Evolutionary conservation across 2,113 vertebrate genomes (phyloP).

Genomic region (Cervus canadensis): DNA sequence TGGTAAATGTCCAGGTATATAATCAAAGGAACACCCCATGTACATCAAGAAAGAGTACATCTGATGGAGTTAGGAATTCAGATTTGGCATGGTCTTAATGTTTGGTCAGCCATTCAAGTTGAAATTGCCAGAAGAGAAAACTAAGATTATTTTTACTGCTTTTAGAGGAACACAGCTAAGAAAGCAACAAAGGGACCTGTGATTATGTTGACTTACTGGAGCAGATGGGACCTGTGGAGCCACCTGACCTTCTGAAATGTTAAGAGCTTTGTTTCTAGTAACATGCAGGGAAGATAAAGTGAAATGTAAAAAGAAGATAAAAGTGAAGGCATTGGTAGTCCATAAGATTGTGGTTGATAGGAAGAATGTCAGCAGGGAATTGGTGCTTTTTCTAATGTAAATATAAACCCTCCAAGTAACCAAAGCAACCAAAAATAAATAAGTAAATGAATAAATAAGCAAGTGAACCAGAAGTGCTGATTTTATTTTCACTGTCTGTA

Average conservation of each 20-base stretch:
- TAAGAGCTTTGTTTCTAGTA: slow-evolving; percentile 32
- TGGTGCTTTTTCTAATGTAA: neutral
- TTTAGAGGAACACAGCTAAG: neutral
- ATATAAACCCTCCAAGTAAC: neutral
- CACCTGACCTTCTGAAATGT: slow-evolving; percentile 10
- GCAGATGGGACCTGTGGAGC: neutral
- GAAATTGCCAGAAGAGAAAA: neutral
- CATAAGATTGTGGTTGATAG: neutral
- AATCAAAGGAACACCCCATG: neutral
- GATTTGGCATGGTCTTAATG: neutral
- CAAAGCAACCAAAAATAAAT: neutral
- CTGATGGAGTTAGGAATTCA: neutral
- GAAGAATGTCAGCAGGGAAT: neutral
- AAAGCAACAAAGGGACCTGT: neutral
- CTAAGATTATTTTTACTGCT: neutral
- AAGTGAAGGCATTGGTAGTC: neutral
- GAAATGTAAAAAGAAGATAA: neutral
- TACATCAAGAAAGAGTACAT: neutral
- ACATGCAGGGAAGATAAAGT: neutral
- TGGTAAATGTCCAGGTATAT: neutral
- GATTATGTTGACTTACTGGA: neutral
- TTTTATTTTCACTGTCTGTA: neutral
- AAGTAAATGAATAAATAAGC: neutral
- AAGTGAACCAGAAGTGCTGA: neutral
- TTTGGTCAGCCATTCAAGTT: neutral